These are phyloP conservation scores for Alligator mississippiensis DNA, from an alignment of 2,113 vertebrate species.

Conservation along the genomic window DNA sequence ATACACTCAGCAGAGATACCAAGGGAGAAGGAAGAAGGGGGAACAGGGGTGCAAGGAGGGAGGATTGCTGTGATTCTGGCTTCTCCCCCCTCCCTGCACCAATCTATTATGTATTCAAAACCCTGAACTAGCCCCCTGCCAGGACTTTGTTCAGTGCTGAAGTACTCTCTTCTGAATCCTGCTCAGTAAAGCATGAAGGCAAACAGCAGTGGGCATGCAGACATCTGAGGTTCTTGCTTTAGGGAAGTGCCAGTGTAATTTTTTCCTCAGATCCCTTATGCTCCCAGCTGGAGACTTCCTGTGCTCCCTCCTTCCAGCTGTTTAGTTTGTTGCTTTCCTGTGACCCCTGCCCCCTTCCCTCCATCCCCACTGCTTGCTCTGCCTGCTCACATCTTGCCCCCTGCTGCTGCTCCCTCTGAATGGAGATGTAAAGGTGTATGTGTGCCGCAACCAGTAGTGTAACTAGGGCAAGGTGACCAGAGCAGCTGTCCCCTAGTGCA, in stretches of 20 bases:
- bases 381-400: background rate
- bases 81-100: background rate
- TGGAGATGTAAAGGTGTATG: background rate
- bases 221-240: background rate
- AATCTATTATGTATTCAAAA: background rate
- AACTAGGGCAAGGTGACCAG: no score
- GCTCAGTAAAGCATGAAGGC: background rate
- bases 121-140: background rate
- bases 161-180: background rate
- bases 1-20: background rate
- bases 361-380: background rate
- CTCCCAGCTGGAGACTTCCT: background rate
- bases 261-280: background rate
- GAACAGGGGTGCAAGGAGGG: background rate
- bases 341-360: background rate
- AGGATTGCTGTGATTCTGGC: background rate
- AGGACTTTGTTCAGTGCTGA: background rate
- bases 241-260: background rate
- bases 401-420: background rate
- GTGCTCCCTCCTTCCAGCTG: background rate
- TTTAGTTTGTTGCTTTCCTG: background rate
- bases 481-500: no score
- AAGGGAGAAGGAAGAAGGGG: background rate
- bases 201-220: background rate
- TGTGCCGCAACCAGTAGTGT: no score